Conservation (phyloP, 2,888 invertebrate species). For the Suillia variegata region DNA sequence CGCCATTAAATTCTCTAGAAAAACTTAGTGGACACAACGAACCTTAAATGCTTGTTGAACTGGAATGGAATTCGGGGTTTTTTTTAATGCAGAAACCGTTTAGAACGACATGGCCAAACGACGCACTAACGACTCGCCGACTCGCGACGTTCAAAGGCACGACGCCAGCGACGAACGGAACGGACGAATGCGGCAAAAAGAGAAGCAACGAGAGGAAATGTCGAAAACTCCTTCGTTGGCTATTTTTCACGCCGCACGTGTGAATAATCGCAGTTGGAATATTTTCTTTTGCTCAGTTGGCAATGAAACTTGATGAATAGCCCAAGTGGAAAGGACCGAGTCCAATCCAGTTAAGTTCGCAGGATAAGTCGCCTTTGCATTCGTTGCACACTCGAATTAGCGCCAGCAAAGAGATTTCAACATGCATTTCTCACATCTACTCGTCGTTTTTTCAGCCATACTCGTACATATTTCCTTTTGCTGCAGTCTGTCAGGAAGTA, state of each 20-base stretch:
- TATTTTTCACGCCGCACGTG: conserved; percentile 49
- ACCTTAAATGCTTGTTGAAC: conserved; percentile 1
- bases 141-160: no score
- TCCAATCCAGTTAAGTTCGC: background rate
- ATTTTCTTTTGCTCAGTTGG: background rate
- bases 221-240: conserved; percentile 19
- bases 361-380: no score
- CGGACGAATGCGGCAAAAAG: no score
- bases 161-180: no score
- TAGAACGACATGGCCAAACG: background rate
- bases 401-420: no score
- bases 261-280: conserved; percentile 49
- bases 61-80: conserved; percentile 9
- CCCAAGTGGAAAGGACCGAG: background rate
- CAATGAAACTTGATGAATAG: background rate
- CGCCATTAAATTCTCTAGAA: no score
- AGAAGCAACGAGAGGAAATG: no score
- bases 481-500: no score
- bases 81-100: conserved; percentile 10
- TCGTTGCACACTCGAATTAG: no score
- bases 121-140: background rate
- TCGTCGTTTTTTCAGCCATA: no score
- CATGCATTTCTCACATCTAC: no score
- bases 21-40: background rate
- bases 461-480: no score